Percentiles rank a stretch among this genome's conserved stretches.
Evolutionary conservation across 2,888 invertebrate species (phyloP).

Genomic region (Drosophila mercatorum): DNA sequence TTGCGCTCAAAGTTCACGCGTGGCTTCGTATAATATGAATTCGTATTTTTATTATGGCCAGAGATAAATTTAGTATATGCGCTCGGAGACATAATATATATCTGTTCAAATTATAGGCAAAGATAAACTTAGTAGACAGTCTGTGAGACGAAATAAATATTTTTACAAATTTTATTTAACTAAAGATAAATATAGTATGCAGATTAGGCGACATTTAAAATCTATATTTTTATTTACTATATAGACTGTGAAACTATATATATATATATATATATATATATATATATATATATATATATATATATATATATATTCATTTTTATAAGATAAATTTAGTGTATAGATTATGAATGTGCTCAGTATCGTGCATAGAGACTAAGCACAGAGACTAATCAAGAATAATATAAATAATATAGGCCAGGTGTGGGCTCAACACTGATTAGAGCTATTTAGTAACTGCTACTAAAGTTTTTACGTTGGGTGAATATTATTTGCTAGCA

Average conservation of each 20-base stretch:
- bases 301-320: neutral
- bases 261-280: neutral
- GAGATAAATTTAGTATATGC: too few relatives aligned
- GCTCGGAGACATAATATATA: neutral
- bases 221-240: neutral
- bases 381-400: neutral
- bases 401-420: neutral
- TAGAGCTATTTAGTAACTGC: too few relatives aligned
- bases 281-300: neutral
- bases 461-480: too few relatives aligned
- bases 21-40: neutral
- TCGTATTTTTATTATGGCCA: neutral
- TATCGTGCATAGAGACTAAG: neutral
- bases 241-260: neutral
- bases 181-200: too few relatives aligned
- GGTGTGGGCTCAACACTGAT: too few relatives aligned
- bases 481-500: too few relatives aligned
- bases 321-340: neutral
- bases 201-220: neutral
- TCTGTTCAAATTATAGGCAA: neutral
- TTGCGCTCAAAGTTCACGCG: slow-evolving; percentile 7
- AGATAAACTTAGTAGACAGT: neutral
- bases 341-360: neutral
- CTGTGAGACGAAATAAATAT: too few relatives aligned
- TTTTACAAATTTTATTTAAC: too few relatives aligned